Base-by-base conservation (phyloP, 2,888 invertebrate species). In the Synanthedon tipuliformis region DNA sequence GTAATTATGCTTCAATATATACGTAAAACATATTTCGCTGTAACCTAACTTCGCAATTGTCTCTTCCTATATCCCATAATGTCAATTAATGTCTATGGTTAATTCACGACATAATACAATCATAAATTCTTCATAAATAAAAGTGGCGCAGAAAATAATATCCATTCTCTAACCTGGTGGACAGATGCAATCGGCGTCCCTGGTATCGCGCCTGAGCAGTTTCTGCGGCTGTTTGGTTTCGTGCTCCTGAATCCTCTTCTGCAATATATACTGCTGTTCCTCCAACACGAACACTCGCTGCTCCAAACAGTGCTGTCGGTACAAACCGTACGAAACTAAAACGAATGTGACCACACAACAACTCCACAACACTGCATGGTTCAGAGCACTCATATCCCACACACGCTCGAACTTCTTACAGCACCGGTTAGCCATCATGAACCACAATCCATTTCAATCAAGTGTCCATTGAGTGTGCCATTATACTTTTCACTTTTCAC, bases 131-230 rank as follows among this genome's bases (percentile, higher is more conserved):
- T 18, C 3, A 18, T 18, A 18, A 18, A 5, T 23, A 23, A 23
- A 23, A 23, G 23, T 27, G 7, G 2, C 7, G 7, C 4, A 27
- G 27, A 27, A 27, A 27, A 27, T 4, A 34, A 34, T 10, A 34
- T 34, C 0, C 10, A 34, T 10, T 34, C 80, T 69, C 81, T 69
- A 59, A 84, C 86, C 86, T 87, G 81, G 68, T 57, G 86, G 86
- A 73, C 86, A 87, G 18, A 75, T 68, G 71, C 86, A 87, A 58
- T 87, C 86, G 40, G 73, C 75, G 64, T 87, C 85, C 54, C 86
- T 77, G 52, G 69, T 69, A 52, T 78, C 71, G 51, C 82, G 68
- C 55, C 71, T 68, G 59, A 79, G 62, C 58, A 74, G 59, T 61
- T 73, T 64, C 16, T 63, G 69, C 48, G 71, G 61, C 41, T 48